Evolutionary conservation across 2,797 vertebrate genomes (phyloP).

Genomic region (Lophotriccus pileatus): DNA sequence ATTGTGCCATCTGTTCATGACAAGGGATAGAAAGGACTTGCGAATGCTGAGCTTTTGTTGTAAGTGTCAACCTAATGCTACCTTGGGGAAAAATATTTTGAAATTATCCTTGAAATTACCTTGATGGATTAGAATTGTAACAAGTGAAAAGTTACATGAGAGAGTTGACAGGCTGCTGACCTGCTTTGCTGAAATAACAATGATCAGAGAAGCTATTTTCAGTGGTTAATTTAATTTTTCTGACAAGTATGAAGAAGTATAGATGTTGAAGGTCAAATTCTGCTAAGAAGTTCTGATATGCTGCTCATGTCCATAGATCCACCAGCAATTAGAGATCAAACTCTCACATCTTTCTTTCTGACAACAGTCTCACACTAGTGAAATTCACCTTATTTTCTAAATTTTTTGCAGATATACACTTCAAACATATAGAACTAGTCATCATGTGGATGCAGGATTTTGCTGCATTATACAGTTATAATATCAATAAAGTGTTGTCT

Average conservation of each 20-base stretch:
- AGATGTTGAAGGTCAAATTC: background rate
- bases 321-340: background rate
- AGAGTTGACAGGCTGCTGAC: conserved; percentile 25
- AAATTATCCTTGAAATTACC: conserved; percentile 35
- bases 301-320: background rate
- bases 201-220: conserved; percentile 39
- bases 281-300: background rate
- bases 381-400: background rate
- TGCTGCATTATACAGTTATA: background rate
- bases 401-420: background rate
- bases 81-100: conserved; percentile 30
- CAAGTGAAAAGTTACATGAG: background rate
- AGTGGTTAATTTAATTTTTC: conserved; percentile 40
- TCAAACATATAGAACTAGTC: background rate
- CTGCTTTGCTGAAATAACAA: conserved; percentile 41
- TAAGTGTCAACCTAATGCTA: background rate
- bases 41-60: background rate
- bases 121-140: conserved; percentile 21
- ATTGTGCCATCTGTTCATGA: conserved; percentile 25
- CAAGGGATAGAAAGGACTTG: background rate
- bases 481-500: background rate
- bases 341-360: background rate
- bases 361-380: background rate
- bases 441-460: background rate
- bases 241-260: conserved; percentile 1